These are phyloP conservation scores for Oncorhynchus nerka DNA, from an alignment of 2,113 vertebrate species.

Conservation along the genomic window DNA sequence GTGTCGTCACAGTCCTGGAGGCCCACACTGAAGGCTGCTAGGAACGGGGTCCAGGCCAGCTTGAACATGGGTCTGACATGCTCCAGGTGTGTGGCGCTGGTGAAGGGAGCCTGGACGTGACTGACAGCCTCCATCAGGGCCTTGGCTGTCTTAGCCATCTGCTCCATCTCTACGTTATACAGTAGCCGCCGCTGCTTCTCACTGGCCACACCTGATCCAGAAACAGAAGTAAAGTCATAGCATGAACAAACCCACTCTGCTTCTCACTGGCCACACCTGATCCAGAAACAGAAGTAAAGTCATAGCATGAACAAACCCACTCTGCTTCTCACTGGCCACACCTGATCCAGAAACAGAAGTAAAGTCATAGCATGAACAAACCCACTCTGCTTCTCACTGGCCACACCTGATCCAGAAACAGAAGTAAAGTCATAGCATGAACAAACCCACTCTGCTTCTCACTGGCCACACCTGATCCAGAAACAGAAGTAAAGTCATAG, in stretches of 20 bases:
- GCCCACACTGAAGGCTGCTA: constrained; percentile 96
- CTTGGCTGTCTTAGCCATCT: constrained; percentile 98
- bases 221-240: background rate
- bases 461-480: no score
- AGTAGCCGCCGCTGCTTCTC: constrained; percentile 95
- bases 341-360: constrained; percentile 26
- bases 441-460: background rate
- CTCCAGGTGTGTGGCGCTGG: constrained; percentile 95
- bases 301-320: background rate
- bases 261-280: constrained; percentile 10
- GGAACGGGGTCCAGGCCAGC: constrained; percentile 98
- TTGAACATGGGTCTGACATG: constrained; percentile 99
- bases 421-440: background rate
- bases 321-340: no score
- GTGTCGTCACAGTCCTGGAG: constrained; percentile 98
- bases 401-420: constrained; percentile 24
- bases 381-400: no score
- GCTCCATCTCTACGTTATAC: constrained; percentile 98
- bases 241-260: background rate
- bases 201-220: constrained; percentile 86
- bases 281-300: constrained; percentile 10
- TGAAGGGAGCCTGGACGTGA: constrained; percentile 96
- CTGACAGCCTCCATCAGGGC: constrained; percentile 98
- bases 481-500: no score
- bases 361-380: background rate